phyloP scores from a whole-genome alignment of 2,113 vertebrate species.

The Recurvirostra avosetta region DNA sequence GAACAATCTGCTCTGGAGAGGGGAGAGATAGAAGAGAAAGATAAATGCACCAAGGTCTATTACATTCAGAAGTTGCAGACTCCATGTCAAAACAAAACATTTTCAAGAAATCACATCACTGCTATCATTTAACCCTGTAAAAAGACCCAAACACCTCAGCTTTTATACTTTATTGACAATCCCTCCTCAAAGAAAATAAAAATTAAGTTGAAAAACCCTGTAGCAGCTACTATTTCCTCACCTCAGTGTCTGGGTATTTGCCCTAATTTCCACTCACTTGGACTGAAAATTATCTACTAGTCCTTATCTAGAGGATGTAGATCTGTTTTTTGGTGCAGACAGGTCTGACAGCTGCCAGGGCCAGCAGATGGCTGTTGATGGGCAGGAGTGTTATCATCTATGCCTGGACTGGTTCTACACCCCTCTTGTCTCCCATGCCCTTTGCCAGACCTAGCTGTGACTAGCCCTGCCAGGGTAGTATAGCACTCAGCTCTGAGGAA shows the following conservation, averaged over 20 bases:
- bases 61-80: not conserved
- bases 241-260: not conserved
- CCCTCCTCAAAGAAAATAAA: not conserved
- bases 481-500: not conserved
- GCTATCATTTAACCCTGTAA: not conserved
- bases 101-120: not conserved
- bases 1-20: not conserved
- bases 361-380: not conserved
- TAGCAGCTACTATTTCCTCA: not conserved
- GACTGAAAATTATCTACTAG: not conserved
- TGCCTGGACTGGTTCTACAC: not conserved
- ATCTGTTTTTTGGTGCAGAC: not conserved
- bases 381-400: not conserved
- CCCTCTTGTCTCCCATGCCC: not conserved
- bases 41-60: not conserved
- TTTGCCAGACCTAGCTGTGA: not conserved
- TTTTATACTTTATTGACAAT: not conserved
- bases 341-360: not conserved
- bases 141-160: not conserved
- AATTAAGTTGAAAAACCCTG: accelerated
- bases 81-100: not conserved
- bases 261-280: not conserved
- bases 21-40: not conserved
- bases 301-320: not conserved
- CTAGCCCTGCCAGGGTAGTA: not conserved